Base-by-base conservation (phyloP, 2,888 invertebrate genomes). In the Blera fallax region DNA sequence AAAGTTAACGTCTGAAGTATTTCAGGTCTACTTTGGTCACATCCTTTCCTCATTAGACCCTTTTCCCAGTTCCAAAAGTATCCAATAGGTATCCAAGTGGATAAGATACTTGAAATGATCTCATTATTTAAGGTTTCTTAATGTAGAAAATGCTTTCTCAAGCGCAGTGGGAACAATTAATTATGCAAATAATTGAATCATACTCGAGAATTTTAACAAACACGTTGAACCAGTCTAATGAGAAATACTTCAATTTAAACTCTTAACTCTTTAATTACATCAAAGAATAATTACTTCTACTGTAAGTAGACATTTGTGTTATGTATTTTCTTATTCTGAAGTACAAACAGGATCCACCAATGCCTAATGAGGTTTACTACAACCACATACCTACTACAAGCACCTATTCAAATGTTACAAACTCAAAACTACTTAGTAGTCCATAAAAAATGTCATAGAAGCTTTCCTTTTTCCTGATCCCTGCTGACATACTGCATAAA, bases 391-490 rank as follows among this genome's bases (percentile, higher is more conserved):
- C 6, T 10, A 32, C 43, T 54, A 56, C 27, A 21, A 27, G 65
- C 60, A 40, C 58, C 73, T 60, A 43, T 76, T 81, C 62, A 81
- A 76, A 81, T 81, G 54, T 29, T 54, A 60, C 50, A 72, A 78
- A 77, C 78, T 78, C 37, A 79, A 84, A 84, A 74, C 69, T 79
- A 84, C 84, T 79, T 79, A 84, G 74, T 58, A 84, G 74, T 84
- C 74, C 74, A 84, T 80, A 80, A 84, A 84, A 74, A 79, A 74
- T 70, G 64, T 76, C 80, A 74, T 70, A 84, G 64, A 69, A 74
- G 74, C 56, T 80, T 84, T 67, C 67, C 72, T 52, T 78, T 73
- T 78, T 10, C 60, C 72, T 73, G 73, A 83, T 73, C 83, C 73
- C 73, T 77, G 70, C 65, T 83, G 83, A 83, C 78, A 83, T 73